Evolutionary conservation across 2,888 invertebrate genomes (phyloP), one percentile per base, ranked within the genome.

Genomic region (Coenonympha glycerion): DNA sequence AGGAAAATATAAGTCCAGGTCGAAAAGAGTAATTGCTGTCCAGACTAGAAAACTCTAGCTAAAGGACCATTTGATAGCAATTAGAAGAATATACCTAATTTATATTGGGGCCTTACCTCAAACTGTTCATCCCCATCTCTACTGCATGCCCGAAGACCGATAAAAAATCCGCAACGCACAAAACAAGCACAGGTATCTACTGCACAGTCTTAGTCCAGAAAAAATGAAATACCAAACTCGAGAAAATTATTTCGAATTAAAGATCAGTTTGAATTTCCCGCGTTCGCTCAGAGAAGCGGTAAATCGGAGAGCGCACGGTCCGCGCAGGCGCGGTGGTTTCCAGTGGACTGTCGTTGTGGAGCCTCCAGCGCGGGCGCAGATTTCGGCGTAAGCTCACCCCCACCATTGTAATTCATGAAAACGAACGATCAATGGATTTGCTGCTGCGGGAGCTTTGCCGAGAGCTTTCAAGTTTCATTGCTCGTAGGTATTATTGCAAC

Each of bases 381-480:
- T 67, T 63, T 59, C 37, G 54, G 30, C 47, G 55, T 47, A 52
- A 48, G 18, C 47, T 47, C 47, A 60, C 62, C 82, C 82, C 82
- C 82, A 69, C 85, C 81, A 58, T 56, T 52, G 58, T 65, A 79
- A 84, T 84, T 83, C 81, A 84, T 84, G 78, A 83, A 82, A 79
- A 72, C 64, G 55, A 39, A 57, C 61, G 58, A 63, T 81, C 71
- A 81, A 79, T 81, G 75, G 63, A 58, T 42, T 65, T 49, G 46
- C 51, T 53, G 44, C 26, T 11, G 47, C 49, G 39, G 49, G 30
- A 55, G 55, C 55, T 56, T 50, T 55, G 40, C 40, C 28, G 16
- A n/a, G 33, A 33, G 19, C 33, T 41, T 19, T 28, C 28, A 28
- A 3, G 9, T 3, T 5, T 15, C 9, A n/a, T n/a, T 6, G 3